Base-by-base conservation (phyloP, 2,888 invertebrate species). In the Pheosia gnoma region DNA sequence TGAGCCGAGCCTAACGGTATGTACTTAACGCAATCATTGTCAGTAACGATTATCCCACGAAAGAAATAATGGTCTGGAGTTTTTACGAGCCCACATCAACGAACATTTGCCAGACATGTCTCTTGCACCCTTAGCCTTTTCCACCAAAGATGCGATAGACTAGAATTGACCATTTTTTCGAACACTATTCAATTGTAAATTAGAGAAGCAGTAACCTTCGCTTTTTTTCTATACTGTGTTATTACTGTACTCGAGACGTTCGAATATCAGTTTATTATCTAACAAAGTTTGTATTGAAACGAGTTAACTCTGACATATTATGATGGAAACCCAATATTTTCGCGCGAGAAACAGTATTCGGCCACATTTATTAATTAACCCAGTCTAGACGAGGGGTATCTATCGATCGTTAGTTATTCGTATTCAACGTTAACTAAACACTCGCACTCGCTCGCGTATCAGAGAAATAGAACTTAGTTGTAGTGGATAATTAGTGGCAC, bases 401-500 rank as follows among this genome's bases (percentile, higher is more conserved):
- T 70, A 84, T 81, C 73, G 81, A 82, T 80, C 77, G 79, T 59
- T 63, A 67, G 61, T 66, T 67, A 68, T 70, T 77, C 75, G 80
- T 75, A 79, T 78, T 76, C 70, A 75, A 72, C 74, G 60, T 56
- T 64, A 74, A 77, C 67, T 72, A 72, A 83, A 83, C 78, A 80
- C 77, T 78, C 81, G n/a, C n/a, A n/a, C n/a, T n/a, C 77, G 80
- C 76, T 71, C 73, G 71, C 77, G 70, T 79, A 81, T 68, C 67
- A 80, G 79, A 78, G 80, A 82, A 83, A 82, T 78, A 83, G 83
- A 84, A 83, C 83, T 81, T 76, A 81, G 75, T 83, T 81, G 80
- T 82, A 82, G 77, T 81, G 73, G 74, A 79, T 87, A 87, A 89
- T 89, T 87, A 87, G 85, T 79, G 77, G 81, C 83, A 87, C 79